phyloP scores from a whole-genome alignment of 2,888 invertebrate genomes.

The Barypeithes pellucidus region DNA sequence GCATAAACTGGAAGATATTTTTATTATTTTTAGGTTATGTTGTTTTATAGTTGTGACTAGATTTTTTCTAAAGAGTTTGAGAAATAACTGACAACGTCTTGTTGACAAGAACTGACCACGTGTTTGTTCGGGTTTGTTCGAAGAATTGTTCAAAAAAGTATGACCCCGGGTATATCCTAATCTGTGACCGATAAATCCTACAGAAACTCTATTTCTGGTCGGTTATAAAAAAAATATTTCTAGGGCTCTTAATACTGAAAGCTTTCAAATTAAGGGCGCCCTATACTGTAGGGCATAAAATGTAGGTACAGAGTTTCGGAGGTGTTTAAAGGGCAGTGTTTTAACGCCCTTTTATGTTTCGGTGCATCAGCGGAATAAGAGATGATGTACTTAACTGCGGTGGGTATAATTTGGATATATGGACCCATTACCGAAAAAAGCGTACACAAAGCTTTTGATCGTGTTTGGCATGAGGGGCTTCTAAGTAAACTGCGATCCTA shows the following conservation, averaged over 20 bases:
- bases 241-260: conserved; percentile 25
- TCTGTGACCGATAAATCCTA: not conserved
- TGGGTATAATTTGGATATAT: conserved; percentile 37
- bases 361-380: not conserved
- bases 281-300: conserved; percentile 23
- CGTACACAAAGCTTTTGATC: too few species aligned
- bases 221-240: not conserved
- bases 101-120: too few species aligned
- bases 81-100: too few species aligned
- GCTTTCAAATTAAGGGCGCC: conserved; percentile 17
- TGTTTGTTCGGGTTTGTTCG: too few species aligned
- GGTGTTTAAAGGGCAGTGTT: conserved; percentile 38
- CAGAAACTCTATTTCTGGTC: not conserved
- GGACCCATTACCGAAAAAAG: conserved; percentile 8
- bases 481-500: too few species aligned
- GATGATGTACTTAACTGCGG: conserved; percentile 4
- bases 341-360: conserved; percentile 39
- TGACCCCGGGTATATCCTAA: not conserved
- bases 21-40: too few species aligned
- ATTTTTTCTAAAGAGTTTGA: too few species aligned
- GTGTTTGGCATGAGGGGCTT: too few species aligned
- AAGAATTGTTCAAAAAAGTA: too few species aligned
- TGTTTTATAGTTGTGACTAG: too few species aligned
- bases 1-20: too few species aligned
- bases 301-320: conserved; percentile 20